These are phyloP conservation scores for Perizoma affinitatum DNA, from an alignment of 2,888 invertebrate species.

Conservation along the genomic window DNA sequence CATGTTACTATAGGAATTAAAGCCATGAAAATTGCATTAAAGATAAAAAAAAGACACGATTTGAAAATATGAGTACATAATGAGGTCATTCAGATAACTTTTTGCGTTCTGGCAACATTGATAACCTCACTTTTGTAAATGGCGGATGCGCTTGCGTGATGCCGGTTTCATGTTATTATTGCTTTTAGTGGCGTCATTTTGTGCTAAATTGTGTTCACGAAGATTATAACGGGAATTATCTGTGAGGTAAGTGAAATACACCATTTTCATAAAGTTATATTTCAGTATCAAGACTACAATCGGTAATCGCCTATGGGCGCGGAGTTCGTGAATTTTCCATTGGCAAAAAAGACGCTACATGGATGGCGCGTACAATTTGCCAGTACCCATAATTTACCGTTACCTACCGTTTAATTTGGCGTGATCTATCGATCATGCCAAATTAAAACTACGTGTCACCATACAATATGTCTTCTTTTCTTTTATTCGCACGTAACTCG, in stretches of 20 bases:
- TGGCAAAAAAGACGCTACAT: constrained; percentile 71
- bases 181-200: constrained; percentile 74
- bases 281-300: background rate
- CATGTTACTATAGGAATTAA: no score
- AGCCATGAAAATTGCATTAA: no score
- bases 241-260: constrained; percentile 53
- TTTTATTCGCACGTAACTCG: no score
- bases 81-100: constrained; percentile 8
- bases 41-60: no score
- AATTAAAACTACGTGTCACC: constrained; percentile 46
- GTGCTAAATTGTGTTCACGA: constrained; percentile 57
- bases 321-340: constrained; percentile 71
- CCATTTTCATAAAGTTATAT: background rate
- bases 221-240: constrained; percentile 54
- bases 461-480: no score
- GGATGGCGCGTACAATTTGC: constrained; percentile 70
- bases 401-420: no score
- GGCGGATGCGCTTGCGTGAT: constrained; percentile 84
- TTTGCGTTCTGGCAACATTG: constrained; percentile 50
- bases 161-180: constrained; percentile 80
- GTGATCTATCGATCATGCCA: constrained; percentile 38
- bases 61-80: background rate
- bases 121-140: constrained; percentile 68
- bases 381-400: constrained; percentile 58
- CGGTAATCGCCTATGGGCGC: constrained; percentile 37